Conservation (phyloP, 2,888 invertebrate species). For the Abrostola triplasia region DNA sequence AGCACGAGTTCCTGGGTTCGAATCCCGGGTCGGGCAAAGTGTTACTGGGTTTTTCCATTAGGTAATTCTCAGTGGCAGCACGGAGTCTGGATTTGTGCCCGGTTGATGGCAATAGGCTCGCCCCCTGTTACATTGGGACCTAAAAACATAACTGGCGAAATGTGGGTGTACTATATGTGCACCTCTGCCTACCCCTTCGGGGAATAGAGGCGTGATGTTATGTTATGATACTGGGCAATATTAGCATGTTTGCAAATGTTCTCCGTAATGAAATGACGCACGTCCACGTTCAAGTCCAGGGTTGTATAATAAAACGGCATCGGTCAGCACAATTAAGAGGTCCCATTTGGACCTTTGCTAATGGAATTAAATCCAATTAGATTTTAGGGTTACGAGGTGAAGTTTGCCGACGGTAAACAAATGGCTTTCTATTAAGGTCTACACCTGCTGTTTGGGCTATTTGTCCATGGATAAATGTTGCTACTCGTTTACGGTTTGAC, state of each 20-base stretch:
- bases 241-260: slow-evolving; percentile 63
- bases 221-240: slow-evolving; percentile 39
- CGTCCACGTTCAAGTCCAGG: slow-evolving; percentile 62
- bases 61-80: too few relatives aligned
- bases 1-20: too few relatives aligned
- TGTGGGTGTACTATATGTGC: too few relatives aligned
- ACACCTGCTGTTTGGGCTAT: slow-evolving; percentile 79
- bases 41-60: too few relatives aligned
- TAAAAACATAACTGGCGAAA: too few relatives aligned
- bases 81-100: too few relatives aligned
- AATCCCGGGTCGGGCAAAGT: too few relatives aligned
- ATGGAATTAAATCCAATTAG: slow-evolving; percentile 89
- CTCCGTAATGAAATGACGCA: slow-evolving; percentile 69
- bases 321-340: slow-evolving; percentile 86
- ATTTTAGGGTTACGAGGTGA: slow-evolving; percentile 87
- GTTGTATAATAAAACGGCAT: slow-evolving; percentile 78
- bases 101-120: too few relatives aligned
- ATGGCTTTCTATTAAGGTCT: slow-evolving; percentile 80
- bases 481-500: slow-evolving; percentile 64
- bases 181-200: slow-evolving; percentile 25
- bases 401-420: slow-evolving; percentile 85
- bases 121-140: too few relatives aligned
- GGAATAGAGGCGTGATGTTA: too few relatives aligned
- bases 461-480: slow-evolving; percentile 74
- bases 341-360: slow-evolving; percentile 86